Percentiles rank a stretch among this genome's conserved stretches.
Evolutionary conservation across 2,888 invertebrate genomes (phyloP).

Genomic region (Lasius fuliginosus): DNA sequence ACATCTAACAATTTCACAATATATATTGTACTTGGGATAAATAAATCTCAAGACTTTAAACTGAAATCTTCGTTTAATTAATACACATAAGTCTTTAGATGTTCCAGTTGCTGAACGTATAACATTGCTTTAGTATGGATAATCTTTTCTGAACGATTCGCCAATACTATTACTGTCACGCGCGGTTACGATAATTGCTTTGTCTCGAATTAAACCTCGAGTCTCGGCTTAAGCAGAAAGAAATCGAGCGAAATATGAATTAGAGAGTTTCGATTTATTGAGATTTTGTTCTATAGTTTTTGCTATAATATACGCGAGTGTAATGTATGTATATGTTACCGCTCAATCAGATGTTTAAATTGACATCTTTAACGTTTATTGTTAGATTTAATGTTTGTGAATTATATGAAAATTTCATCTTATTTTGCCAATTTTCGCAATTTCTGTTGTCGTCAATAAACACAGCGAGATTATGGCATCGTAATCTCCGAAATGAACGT

Average conservation of each 20-base stretch:
- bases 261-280: background rate
- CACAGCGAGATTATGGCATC: background rate
- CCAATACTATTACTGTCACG: slow-evolving; percentile 3
- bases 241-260: background rate
- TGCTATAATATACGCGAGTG: background rate
- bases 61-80: background rate
- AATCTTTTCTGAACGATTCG: background rate
- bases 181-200: background rate
- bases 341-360: background rate
- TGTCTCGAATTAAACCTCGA: slow-evolving; percentile 35
- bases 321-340: too few relatives aligned
- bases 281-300: slow-evolving; percentile 2
- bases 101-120: background rate
- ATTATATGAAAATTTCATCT: background rate
- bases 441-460: background rate
- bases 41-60: background rate
- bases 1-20: background rate
- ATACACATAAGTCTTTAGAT: background rate
- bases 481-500: background rate
- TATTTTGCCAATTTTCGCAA: background rate
- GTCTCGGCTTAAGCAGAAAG: background rate
- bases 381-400: background rate
- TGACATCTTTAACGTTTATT: background rate
- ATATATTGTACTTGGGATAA: background rate
- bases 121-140: background rate